Base-by-base conservation (phyloP, 2,888 invertebrate species). In the Aporophyla nigra region DNA sequence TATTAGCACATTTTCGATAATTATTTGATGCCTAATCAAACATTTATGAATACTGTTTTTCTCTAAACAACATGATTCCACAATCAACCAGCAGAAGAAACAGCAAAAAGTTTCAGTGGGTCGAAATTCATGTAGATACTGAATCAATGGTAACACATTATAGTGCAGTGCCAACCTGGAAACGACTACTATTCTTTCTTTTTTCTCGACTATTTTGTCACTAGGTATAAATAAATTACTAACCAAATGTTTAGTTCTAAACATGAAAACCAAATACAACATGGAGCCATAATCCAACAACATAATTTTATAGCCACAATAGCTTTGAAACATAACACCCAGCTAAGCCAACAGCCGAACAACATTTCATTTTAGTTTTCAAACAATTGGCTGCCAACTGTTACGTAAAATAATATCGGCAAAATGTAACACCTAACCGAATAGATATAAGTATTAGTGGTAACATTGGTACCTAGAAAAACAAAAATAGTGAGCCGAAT, bases 331-430 rank as follows among this genome's bases (percentile, higher is more conserved):
- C 40, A 71, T 21, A 73, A 69, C 75, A 84, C 43, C 46, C 56
- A 46, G 40, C 67, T 70, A 70, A 71, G 51, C 73, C 54, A 84
- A 76, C 74, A 80, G 73, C 73, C 62, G 68, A 51, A 78, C 67
- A 62, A 84, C 58, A 78, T 76, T 81, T 76, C 61, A 86, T 78
- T 81, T 71, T 76, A 81, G 87, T 86, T 81, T 86, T 68, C 72
- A 68, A 85, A 86, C 78, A 81, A 78, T 84, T 78, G 70, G 56
- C 61, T 73, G 74, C 74, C 63, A 78, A 71, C 61, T 72, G 81
- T 78, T 81, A 72, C 54, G 59, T 71, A 49, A 67, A 76, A 68
- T 63, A 68, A 81, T 87, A 81, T 80, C 56, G 58, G 56, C 40
- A 49, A 40, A 65, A 83, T 58, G n/a, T 75, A 71, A 71, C 21